A percentile compares a stretch with the other conserved stretches of the same genome.
These are phyloP conservation scores for Varanus salvator DNA, from an alignment of 2,113 vertebrate species.

Conservation along the genomic window DNA sequence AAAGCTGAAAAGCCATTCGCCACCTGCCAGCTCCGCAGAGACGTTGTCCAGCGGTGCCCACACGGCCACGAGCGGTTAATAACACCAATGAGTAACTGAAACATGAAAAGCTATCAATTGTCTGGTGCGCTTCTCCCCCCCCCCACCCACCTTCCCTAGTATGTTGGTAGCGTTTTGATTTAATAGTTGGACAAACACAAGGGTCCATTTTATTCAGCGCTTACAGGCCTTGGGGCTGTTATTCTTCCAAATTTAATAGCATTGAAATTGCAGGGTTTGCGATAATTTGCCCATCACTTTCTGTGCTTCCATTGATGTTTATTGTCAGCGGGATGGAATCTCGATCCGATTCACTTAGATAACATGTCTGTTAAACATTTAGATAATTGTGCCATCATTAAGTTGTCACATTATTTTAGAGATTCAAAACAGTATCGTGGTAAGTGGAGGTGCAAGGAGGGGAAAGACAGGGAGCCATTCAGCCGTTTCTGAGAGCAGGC, in stretches of 20 bases:
- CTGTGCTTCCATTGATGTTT: constrained; percentile 83
- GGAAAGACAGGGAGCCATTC: not conserved
- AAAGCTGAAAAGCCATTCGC: not conserved
- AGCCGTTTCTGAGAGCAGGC: not conserved
- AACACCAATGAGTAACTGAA: constrained; percentile 70
- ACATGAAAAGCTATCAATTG: constrained; percentile 77
- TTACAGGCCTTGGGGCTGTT: constrained; percentile 84
- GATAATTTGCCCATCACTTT: constrained; percentile 84
- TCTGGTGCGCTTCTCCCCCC: constrained; percentile 34
- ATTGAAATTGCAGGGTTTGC: constrained; percentile 85
- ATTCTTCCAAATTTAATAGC: constrained; percentile 88
- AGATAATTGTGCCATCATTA: constrained; percentile 99
- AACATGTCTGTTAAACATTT: constrained; percentile 97
- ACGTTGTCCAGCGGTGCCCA: fast-evolving
- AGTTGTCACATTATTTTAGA: constrained; percentile 97
- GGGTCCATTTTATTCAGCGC: constrained; percentile 86
- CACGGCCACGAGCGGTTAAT: constrained; percentile 63
- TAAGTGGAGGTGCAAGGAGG: constrained; percentile 72
- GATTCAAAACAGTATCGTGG: constrained; percentile 83
- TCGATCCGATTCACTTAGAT: constrained; percentile 92
- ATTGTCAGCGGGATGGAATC: constrained; percentile 91
- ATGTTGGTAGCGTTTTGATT: constrained; percentile 86
- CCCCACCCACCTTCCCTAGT: constrained; percentile 54
- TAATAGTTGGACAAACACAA: constrained; percentile 89
- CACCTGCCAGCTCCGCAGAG: not conserved